Evolutionary conservation across 2,888 invertebrate genomes (phyloP).

Genomic region (Agrochola litura): DNA sequence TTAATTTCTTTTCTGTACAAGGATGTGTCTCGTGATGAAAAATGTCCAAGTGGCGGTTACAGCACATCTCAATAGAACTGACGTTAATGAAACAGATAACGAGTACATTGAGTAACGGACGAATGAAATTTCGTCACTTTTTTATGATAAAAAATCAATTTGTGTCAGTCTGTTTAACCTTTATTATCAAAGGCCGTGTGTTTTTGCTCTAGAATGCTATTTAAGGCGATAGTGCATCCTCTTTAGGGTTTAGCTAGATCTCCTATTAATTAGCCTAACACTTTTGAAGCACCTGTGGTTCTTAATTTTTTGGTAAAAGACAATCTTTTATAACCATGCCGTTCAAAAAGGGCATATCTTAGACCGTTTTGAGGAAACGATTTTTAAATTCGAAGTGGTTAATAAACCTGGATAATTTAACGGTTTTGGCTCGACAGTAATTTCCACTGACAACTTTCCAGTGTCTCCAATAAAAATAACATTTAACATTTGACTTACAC

Average conservation of each 20-base stretch:
- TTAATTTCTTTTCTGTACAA: background rate
- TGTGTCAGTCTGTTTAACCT: slow-evolving; percentile 80
- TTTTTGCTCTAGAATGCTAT: slow-evolving; percentile 59
- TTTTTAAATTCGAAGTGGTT: background rate
- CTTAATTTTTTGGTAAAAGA: background rate
- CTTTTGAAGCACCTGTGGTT: background rate
- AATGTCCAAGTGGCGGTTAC: slow-evolving; percentile 13
- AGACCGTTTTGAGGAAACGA: background rate
- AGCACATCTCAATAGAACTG: slow-evolving; percentile 74
- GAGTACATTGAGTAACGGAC: slow-evolving; percentile 79
- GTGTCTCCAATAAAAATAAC: slow-evolving; percentile 43
- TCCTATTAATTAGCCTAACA: background rate
- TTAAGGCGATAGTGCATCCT: slow-evolving; percentile 51
- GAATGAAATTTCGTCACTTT: slow-evolving; percentile 82
- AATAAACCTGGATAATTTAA: slow-evolving; percentile 15
- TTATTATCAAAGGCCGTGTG: slow-evolving; percentile 62
- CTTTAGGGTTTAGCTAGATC: slow-evolving; percentile 7
- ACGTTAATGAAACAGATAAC: slow-evolving; percentile 84
- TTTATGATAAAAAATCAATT: slow-evolving; percentile 87
- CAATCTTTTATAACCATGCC: background rate
- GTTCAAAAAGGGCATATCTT: background rate
- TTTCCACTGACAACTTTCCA: slow-evolving; percentile 29
- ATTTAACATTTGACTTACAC: slow-evolving; percentile 25
- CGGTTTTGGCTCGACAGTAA: slow-evolving; percentile 12
- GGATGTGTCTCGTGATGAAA: slow-evolving; percentile 11